Percentiles rank a stretch among this genome's conserved stretches.
These are phyloP conservation scores for Cephonodes hylas DNA, from an alignment of 2,888 invertebrate species.

Conservation along the genomic window DNA sequence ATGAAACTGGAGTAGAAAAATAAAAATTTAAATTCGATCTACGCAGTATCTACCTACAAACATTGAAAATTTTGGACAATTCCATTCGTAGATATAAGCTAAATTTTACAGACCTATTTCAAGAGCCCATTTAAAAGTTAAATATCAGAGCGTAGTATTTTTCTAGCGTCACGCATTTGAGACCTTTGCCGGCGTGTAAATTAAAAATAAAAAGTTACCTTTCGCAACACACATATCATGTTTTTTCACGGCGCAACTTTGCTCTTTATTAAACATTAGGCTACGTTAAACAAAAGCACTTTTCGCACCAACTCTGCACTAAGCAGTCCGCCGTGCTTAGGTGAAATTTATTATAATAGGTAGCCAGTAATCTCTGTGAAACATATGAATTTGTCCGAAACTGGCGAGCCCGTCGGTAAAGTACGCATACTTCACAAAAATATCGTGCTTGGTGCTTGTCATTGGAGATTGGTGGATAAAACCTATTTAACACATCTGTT, in stretches of 20 bases:
- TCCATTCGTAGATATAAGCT: neutral
- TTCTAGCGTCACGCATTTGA: conserved; percentile 16
- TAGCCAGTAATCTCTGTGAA: conserved; percentile 44
- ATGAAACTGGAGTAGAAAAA: too few species aligned
- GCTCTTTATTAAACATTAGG: conserved; percentile 10
- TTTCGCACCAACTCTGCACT: conserved; percentile 24
- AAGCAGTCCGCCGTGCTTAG: conserved; percentile 32
- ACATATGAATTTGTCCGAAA: conserved; percentile 45
- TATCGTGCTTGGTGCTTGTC: conserved; percentile 29
- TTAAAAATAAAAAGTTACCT: neutral
- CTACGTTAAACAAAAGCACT: conserved; percentile 13
- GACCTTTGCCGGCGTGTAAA: conserved; percentile 9
- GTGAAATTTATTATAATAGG: conserved; percentile 34
- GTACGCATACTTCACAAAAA: conserved; percentile 59
- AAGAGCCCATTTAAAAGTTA: neutral
- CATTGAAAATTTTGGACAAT: too few species aligned
- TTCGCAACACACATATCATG: conserved; percentile 5
- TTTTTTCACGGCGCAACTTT: conserved; percentile 8
- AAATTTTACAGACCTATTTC: neutral
- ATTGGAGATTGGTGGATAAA: too few species aligned
- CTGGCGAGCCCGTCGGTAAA: conserved; percentile 45
- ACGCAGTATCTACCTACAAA: too few species aligned
- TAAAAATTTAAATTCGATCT: too few species aligned
- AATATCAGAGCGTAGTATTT: neutral
- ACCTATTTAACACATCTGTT: too few species aligned